A percentile compares a stretch with the other conserved stretches of the same genome.
Conservation (phyloP, 2,113 vertebrate genomes). For the Atractosteus spatula region DNA sequence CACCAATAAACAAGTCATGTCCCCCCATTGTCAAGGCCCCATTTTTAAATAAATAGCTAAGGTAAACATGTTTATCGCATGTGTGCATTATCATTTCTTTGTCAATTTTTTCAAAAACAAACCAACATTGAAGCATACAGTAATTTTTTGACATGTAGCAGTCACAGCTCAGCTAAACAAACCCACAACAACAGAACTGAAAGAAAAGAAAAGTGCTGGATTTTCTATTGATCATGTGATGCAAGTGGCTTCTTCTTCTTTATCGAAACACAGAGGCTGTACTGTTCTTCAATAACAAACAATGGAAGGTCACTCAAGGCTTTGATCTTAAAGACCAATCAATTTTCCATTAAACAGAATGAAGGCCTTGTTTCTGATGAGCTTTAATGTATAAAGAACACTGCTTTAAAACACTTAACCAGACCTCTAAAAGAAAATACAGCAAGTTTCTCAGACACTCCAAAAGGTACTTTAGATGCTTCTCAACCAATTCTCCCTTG, state of each 20-base stretch:
- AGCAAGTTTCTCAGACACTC: not conserved
- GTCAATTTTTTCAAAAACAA: too few species aligned
- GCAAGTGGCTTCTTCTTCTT: not conserved
- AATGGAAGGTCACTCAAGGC: not conserved
- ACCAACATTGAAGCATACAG: not conserved
- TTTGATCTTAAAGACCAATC: not conserved
- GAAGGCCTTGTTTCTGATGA: not conserved
- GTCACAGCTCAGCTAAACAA: not conserved
- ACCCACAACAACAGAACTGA: not conserved
- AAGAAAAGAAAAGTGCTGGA: not conserved
- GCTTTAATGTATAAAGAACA: not conserved
- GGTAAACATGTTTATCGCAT: too few species aligned
- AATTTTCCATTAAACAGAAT: not conserved
- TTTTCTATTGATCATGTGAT: slow-evolving; percentile 2
- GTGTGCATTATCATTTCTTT: too few species aligned
- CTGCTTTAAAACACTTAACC: not conserved
- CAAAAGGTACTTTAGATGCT: not conserved
- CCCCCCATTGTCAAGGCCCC: not conserved
- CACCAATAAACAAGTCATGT: not conserved
- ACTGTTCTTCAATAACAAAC: slow-evolving; percentile 5
- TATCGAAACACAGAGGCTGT: not conserved
- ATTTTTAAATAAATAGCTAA: too few species aligned
- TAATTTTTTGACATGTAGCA: not conserved
- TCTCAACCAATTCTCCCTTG: not conserved
- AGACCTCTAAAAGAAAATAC: too few species aligned